phyloP scores from a whole-genome alignment of 1,140 invertebrate species.

The Drosophila kepulauana region DNA sequence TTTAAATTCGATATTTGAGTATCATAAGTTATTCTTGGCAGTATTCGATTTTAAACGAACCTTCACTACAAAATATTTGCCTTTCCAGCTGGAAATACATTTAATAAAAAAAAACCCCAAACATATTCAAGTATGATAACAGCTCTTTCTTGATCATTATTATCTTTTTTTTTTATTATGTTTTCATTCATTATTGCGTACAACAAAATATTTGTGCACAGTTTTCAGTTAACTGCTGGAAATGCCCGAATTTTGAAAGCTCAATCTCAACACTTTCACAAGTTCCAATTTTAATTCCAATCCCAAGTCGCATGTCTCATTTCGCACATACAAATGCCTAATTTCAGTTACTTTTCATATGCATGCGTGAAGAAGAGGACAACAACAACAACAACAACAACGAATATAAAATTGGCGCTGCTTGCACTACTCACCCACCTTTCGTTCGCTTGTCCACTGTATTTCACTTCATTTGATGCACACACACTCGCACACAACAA shows the following conservation, averaged over 20 bases:
- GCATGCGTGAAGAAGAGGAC: constrained; percentile 12
- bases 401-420: constrained; percentile 34
- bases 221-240: constrained; percentile 14
- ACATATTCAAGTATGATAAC: too few species aligned
- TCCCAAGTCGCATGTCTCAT: not conserved
- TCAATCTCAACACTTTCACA: constrained; percentile 26
- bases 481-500: constrained; percentile 22
- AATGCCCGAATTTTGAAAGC: constrained; percentile 19
- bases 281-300: not conserved
- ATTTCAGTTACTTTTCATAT: constrained; percentile 34
- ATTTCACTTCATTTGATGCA: constrained; percentile 35
- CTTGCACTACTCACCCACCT: not conserved
- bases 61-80: too few species aligned
- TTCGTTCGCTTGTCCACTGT: constrained; percentile 4
- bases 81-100: too few species aligned
- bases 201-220: not conserved
- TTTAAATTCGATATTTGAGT: too few species aligned
- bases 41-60: too few species aligned
- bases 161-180: too few species aligned
- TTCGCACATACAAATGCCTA: constrained; percentile 31
- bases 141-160: too few species aligned
- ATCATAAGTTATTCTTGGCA: too few species aligned
- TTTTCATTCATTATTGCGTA: not conserved
- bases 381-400: too few species aligned
- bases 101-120: too few species aligned